Evolutionary conservation across 2,797 vertebrate genomes (phyloP).

Genomic region (Phaenicophaeus curvirostris): DNA sequence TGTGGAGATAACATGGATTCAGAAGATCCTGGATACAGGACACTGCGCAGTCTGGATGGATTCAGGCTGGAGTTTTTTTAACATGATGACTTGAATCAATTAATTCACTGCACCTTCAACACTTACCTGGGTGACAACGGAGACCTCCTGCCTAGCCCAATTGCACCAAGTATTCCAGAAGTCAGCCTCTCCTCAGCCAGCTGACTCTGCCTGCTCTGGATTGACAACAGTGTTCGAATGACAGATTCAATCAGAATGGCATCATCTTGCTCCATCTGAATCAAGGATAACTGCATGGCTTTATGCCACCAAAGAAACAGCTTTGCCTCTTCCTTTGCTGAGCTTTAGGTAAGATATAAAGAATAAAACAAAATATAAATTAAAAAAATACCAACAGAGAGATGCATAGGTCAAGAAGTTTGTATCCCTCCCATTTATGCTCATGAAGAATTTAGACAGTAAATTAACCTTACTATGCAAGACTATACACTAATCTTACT

Average conservation of each 20-base stretch:
- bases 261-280: constrained; percentile 87
- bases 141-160: constrained; percentile 92
- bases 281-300: constrained; percentile 87
- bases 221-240: constrained; percentile 78
- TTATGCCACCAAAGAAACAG: constrained; percentile 98
- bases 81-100: rapidly evolving
- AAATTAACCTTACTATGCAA: background rate
- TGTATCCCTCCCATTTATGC: background rate
- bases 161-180: constrained; percentile 91
- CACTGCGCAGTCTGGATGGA: background rate
- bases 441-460: background rate
- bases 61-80: background rate
- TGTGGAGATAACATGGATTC: background rate
- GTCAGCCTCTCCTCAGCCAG: constrained; percentile 91
- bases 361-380: background rate
- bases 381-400: background rate
- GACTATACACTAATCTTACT: background rate
- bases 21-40: background rate
- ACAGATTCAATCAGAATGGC: constrained; percentile 75
- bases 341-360: constrained; percentile 71
- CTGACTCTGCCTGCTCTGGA: constrained; percentile 86
- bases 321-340: constrained; percentile 89
- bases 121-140: constrained; percentile 89
- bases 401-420: background rate
- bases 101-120: background rate